Percentiles rank a stretch among this genome's conserved stretches.
phyloP scores from a whole-genome alignment of 2,888 invertebrate species.

The Heliothis peltigera region DNA sequence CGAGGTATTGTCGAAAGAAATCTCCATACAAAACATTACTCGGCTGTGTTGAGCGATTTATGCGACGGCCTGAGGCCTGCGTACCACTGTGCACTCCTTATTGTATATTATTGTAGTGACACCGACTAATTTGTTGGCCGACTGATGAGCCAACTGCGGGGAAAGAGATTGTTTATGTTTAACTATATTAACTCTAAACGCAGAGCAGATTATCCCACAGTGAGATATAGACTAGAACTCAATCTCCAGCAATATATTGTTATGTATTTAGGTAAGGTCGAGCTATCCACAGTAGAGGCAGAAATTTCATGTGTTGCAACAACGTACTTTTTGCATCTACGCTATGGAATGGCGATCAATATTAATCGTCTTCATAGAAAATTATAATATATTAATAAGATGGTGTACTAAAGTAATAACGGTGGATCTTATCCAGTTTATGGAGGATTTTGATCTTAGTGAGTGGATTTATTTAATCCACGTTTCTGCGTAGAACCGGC shows the following conservation, averaged over 20 bases:
- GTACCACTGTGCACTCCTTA: slow-evolving; percentile 81
- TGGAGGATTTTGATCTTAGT: slow-evolving; percentile 81
- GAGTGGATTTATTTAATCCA: slow-evolving; percentile 82
- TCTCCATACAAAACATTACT: slow-evolving; percentile 90
- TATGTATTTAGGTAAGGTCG: slow-evolving; percentile 34
- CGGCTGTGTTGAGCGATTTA: slow-evolving; percentile 87
- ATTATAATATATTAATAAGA: slow-evolving; percentile 46
- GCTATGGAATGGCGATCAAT: slow-evolving; percentile 30
- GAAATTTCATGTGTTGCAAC: slow-evolving; percentile 44
- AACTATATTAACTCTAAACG: slow-evolving; percentile 77
- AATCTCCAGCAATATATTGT: slow-evolving; percentile 24
- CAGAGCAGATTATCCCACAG: slow-evolving; percentile 63
- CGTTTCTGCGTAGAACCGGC: slow-evolving; percentile 68
- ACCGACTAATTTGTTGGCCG: slow-evolving; percentile 89
- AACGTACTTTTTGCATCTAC: slow-evolving; percentile 35
- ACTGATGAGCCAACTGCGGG: slow-evolving; percentile 86
- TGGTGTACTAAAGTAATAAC: slow-evolving; percentile 65
- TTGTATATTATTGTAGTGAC: slow-evolving; percentile 90
- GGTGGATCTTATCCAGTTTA: slow-evolving; percentile 71
- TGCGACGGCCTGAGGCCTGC: slow-evolving; percentile 82
- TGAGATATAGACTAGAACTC: slow-evolving; percentile 54
- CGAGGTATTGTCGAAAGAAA: slow-evolving; percentile 87
- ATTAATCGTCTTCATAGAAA: slow-evolving; percentile 49
- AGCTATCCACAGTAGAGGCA: slow-evolving; percentile 43
- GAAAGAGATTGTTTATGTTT: slow-evolving; percentile 84